phyloP scores from a whole-genome alignment of 2,797 vertebrate genomes.

The Siniperca scherzeri region DNA sequence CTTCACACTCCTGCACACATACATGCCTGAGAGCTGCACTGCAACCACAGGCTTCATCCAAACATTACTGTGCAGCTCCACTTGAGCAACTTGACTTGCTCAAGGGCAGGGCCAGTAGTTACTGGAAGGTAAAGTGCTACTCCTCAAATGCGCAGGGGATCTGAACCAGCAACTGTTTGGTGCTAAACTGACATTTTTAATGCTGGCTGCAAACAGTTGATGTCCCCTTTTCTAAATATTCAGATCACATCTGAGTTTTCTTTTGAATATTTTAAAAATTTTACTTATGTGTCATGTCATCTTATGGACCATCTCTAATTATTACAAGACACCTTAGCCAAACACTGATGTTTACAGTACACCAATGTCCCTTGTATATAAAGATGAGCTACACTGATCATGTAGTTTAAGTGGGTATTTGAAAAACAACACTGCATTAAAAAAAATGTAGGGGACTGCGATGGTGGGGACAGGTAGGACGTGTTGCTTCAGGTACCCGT shows the following conservation, averaged over 20 bases:
- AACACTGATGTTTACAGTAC: slow-evolving; percentile 3
- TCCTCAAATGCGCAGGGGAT: slow-evolving; percentile 40
- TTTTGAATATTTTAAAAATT: not conserved
- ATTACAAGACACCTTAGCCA: not conserved
- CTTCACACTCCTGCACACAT: slow-evolving; percentile 44
- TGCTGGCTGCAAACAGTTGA: slow-evolving; percentile 2
- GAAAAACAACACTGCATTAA: not conserved
- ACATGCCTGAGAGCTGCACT: slow-evolving; percentile 51
- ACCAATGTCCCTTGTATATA: not conserved
- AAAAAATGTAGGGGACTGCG: not conserved
- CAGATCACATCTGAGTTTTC: not conserved
- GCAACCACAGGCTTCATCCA: slow-evolving; percentile 52
- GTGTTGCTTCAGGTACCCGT: not conserved
- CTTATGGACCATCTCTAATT: not conserved
- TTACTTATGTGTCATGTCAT: not conserved
- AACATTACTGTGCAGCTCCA: slow-evolving; percentile 58
- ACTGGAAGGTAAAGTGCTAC: slow-evolving; percentile 41
- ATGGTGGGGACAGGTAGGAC: not conserved
- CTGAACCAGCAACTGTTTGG: slow-evolving; percentile 39
- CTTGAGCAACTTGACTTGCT: slow-evolving; percentile 59
- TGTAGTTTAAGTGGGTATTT: not conserved
- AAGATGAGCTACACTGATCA: not conserved
- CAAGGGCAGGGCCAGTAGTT: slow-evolving; percentile 54
- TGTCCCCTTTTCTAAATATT: not conserved
- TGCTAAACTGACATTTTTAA: slow-evolving; percentile 5